A percentile compares a stretch with the other conserved stretches of the same genome.
Conservation (phyloP, 1,140 invertebrate species). For the Penaeus indicus region DNA sequence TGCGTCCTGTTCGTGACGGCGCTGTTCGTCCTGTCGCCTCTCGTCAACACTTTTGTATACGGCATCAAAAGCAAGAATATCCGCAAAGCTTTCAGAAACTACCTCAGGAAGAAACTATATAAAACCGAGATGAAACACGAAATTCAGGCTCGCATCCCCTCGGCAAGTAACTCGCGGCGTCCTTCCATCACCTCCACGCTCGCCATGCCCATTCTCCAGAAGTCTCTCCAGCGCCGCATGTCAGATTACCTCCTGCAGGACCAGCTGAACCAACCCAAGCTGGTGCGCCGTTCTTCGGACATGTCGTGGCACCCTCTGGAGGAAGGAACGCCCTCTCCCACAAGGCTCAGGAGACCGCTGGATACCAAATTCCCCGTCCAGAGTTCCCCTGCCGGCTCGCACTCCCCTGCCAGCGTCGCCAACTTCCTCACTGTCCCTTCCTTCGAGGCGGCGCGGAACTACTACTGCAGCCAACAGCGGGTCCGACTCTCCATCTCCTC, state of each 20-base stretch:
- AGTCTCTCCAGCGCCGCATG: conserved; percentile 65
- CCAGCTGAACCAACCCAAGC: conserved; percentile 38
- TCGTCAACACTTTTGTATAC: conserved; percentile 77
- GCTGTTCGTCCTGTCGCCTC: conserved; percentile 79
- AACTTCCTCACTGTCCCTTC: conserved; percentile 66
- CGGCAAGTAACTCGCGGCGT: conserved; percentile 63
- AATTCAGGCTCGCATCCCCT: conserved; percentile 77
- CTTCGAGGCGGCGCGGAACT: conserved; percentile 60
- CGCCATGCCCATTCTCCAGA: conserved; percentile 59
- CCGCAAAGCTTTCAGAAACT: conserved; percentile 81
- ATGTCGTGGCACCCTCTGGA: conserved; percentile 66
- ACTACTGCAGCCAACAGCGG: conserved; percentile 48
- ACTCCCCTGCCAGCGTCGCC: conserved; percentile 55
- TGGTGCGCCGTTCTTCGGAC: conserved; percentile 63
- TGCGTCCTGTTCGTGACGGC: conserved; percentile 75
- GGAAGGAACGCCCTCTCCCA: conserved; percentile 62
- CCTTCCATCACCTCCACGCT: conserved; percentile 64
- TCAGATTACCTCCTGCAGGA: conserved; percentile 64
- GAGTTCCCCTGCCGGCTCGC: conserved; percentile 23
- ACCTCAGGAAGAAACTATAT: conserved; percentile 84
- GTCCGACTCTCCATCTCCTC: conserved; percentile 59
- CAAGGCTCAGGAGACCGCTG: conserved; percentile 56
- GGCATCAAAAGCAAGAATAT: conserved; percentile 80
- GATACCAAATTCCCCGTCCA: conserved; percentile 29
- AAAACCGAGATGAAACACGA: conserved; percentile 83